phyloP scores from a whole-genome alignment of 2,888 invertebrate species.

The Slavum lentiscoides region DNA sequence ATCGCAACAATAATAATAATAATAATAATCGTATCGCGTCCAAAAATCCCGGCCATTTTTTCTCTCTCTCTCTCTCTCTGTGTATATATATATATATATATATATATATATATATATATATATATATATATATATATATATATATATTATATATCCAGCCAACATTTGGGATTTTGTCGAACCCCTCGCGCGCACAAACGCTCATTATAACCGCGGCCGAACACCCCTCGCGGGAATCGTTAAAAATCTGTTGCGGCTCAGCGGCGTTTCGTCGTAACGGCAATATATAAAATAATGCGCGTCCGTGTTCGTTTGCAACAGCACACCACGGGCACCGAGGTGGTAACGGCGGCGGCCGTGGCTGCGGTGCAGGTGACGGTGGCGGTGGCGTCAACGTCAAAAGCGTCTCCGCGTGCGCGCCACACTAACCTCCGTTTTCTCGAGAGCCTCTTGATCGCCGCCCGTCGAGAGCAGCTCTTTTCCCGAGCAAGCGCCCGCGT shows the following conservation, averaged over 20 bases:
- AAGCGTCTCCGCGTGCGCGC: conserved; percentile 25
- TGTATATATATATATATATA: no score
- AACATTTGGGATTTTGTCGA: background rate
- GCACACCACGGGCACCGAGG: no score
- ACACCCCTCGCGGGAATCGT: conserved; percentile 41
- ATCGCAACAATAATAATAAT: conserved; percentile 33
- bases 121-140: no score
- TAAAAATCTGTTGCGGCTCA: conserved; percentile 50
- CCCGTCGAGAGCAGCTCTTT: conserved; percentile 29
- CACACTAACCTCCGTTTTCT: conserved; percentile 25
- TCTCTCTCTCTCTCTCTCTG: no score
- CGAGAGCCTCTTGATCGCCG: conserved; percentile 49
- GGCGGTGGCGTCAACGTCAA: conserved; percentile 50
- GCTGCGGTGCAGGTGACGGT: no score
- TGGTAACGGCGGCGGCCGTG: no score
- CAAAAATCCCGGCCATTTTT: conserved; percentile 43
- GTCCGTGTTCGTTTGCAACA: background rate
- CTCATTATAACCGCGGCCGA: conserved; percentile 28
- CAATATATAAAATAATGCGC: conserved; percentile 2
- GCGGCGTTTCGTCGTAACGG: no score
- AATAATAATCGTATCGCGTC: conserved; percentile 41
- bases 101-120: no score
- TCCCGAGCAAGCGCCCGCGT: conserved; percentile 1
- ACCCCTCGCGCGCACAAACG: conserved; percentile 38
- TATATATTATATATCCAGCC: no score